Conservation (phyloP, 2,797 vertebrate species). For the Aeoliscus strigatus region DNA sequence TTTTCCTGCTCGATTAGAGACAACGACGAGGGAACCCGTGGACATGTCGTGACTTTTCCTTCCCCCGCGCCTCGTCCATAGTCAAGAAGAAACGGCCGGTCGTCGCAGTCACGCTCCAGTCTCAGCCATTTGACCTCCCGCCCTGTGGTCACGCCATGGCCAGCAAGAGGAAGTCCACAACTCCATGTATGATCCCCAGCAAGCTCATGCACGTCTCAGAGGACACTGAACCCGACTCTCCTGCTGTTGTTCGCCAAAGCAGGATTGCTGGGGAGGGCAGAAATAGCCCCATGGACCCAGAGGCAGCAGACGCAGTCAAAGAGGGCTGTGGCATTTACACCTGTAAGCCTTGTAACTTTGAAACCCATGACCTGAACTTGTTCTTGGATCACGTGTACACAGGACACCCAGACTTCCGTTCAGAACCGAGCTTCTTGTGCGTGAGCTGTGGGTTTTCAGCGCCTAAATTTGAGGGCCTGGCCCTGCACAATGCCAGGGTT, state of each 20-base stretch:
- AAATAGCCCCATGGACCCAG: slow-evolving; percentile 60
- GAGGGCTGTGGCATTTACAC: slow-evolving; percentile 79
- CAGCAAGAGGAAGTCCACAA: slow-evolving; percentile 97
- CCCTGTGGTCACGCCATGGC: slow-evolving; percentile 84
- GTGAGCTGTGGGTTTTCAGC: slow-evolving; percentile 83
- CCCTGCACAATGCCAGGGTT: slow-evolving; percentile 83
- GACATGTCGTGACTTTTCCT: slow-evolving; percentile 41
- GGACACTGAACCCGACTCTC: slow-evolving; percentile 78
- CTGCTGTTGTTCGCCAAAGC: slow-evolving; percentile 76
- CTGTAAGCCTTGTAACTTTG: slow-evolving; percentile 86
- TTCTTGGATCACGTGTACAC: slow-evolving; percentile 92
- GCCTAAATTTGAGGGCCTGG: slow-evolving; percentile 86
- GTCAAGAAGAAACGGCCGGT: slow-evolving; percentile 37
- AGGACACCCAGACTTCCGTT: slow-evolving; percentile 87
- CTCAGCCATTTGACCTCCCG: slow-evolving; percentile 39
- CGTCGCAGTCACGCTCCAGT: slow-evolving; percentile 24
- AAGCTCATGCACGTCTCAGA: slow-evolving; percentile 85
- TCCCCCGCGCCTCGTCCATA: slow-evolving; percentile 57
- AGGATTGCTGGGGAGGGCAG: slow-evolving; percentile 72
- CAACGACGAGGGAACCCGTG: slow-evolving; percentile 37
- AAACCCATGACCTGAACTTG: slow-evolving; percentile 83
- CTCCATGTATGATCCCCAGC: slow-evolving; percentile 96
- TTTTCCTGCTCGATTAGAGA: slow-evolving; percentile 17
- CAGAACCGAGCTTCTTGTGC: slow-evolving; percentile 87
- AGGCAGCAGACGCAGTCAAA: slow-evolving; percentile 63